Evolutionary conservation across 2,113 vertebrate genomes (phyloP).

Genomic region (Onychorhynchus coronatus): DNA sequence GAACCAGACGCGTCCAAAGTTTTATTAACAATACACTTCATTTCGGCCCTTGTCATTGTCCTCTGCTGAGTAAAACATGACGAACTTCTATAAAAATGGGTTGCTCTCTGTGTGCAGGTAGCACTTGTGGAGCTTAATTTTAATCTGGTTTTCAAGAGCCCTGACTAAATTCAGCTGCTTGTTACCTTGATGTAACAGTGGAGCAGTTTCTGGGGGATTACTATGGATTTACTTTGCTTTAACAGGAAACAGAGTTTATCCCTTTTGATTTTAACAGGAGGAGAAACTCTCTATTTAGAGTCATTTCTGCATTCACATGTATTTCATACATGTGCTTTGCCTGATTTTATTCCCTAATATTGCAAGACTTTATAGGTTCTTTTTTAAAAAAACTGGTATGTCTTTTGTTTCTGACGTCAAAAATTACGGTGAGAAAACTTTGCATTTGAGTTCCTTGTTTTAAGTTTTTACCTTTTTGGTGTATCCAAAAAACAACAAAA

Average conservation of each 20-base stretch:
- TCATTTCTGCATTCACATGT: neutral
- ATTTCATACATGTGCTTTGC: neutral
- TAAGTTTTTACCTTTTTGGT: neutral
- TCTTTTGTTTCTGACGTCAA: neutral
- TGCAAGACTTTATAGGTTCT: neutral
- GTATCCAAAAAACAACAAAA: neutral
- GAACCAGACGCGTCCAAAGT: neutral
- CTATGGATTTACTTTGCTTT: neutral
- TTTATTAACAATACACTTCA: neutral
- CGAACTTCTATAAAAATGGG: neutral
- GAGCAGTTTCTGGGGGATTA: neutral
- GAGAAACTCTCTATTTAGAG: conserved; percentile 14
- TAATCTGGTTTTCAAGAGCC: neutral
- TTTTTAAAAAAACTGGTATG: neutral
- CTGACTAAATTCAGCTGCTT: neutral
- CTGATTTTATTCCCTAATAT: neutral
- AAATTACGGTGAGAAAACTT: neutral
- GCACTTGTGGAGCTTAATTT: neutral
- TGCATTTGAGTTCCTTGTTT: neutral
- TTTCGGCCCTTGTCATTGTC: accelerated
- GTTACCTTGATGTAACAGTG: neutral
- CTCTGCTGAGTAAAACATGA: neutral
- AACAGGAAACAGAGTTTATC: neutral
- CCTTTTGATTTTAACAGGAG: neutral
- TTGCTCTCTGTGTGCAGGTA: neutral